phyloP scores from a whole-genome alignment of 2,888 invertebrate genomes.

The Scaeva pyrastri region DNA sequence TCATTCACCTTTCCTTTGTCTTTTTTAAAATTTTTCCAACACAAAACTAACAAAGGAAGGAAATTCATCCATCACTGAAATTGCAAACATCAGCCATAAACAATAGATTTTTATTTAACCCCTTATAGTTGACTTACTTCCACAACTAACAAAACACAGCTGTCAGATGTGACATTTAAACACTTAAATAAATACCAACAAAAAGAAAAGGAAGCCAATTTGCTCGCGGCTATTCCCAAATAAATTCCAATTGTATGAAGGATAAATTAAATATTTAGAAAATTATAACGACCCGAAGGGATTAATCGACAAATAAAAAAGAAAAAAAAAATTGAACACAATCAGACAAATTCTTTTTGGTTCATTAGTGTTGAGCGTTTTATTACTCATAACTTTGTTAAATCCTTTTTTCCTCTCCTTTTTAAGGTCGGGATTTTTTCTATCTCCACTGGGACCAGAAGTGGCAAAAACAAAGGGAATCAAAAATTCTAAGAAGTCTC shows the following conservation, averaged over 20 bases:
- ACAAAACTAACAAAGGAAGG: no score
- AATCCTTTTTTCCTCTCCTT: no score
- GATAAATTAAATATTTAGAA: slow-evolving; percentile 36
- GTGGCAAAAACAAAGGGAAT: not conserved
- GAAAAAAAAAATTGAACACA: no score
- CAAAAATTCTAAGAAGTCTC: not conserved
- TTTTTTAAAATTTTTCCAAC: no score
- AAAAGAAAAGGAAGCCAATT: not conserved
- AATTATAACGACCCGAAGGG: slow-evolving; percentile 28
- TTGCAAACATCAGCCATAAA: no score
- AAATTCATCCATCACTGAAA: no score
- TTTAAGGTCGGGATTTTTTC: no score
- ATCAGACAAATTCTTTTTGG: slow-evolving; percentile 27
- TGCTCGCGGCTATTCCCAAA: slow-evolving; percentile 1
- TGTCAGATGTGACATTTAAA: slow-evolving; percentile 22
- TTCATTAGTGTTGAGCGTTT: slow-evolving; percentile 10
- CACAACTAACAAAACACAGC: not conserved
- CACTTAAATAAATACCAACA: not conserved
- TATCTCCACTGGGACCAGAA: not conserved
- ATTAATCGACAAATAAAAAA: slow-evolving; percentile 3
- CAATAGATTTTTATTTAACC: no score
- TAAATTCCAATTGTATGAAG: slow-evolving; percentile 18
- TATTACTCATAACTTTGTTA: slow-evolving; percentile 12
- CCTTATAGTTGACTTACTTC: not conserved
- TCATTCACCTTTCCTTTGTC: no score